These are phyloP conservation scores for Rhipidura dahli DNA, from an alignment of 2,113 vertebrate genomes.

Conservation along the genomic window DNA sequence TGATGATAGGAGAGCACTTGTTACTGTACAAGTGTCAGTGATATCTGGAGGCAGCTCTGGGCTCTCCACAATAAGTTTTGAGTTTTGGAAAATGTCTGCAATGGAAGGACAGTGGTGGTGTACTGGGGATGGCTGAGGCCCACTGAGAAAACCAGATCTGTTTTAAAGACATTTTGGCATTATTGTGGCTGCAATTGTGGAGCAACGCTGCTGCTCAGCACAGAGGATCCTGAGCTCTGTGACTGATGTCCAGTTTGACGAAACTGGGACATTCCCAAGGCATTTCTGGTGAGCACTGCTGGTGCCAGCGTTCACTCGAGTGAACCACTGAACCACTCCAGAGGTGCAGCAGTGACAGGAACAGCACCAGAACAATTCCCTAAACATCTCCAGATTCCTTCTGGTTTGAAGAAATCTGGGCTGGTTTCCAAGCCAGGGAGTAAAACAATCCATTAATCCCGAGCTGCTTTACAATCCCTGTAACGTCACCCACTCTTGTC, in stretches of 20 bases:
- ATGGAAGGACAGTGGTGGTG: neutral
- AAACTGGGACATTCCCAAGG: neutral
- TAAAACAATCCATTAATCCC: neutral
- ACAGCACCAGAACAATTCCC: neutral
- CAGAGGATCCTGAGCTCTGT: neutral
- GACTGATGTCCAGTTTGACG: neutral
- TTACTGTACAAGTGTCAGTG: neutral
- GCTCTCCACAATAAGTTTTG: neutral
- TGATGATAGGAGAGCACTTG: neutral
- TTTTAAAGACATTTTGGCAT: neutral
- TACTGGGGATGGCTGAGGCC: neutral
- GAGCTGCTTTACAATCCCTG: neutral
- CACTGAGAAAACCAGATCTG: neutral
- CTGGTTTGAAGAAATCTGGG: neutral
- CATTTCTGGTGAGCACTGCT: neutral
- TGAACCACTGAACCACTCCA: neutral
- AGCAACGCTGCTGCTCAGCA: neutral
- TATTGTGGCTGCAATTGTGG: neutral
- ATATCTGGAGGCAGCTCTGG: neutral
- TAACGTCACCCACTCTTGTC: accelerated
- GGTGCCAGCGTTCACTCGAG: neutral
- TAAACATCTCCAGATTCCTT: neutral
- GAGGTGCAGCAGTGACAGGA: neutral
- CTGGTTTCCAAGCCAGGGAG: neutral
- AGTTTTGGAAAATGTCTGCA: neutral